A percentile compares a stretch with the other conserved stretches of the same genome.
Evolutionary conservation across 2,113 vertebrate genomes (phyloP).

Genomic region (Takifugu flavidus): DNA sequence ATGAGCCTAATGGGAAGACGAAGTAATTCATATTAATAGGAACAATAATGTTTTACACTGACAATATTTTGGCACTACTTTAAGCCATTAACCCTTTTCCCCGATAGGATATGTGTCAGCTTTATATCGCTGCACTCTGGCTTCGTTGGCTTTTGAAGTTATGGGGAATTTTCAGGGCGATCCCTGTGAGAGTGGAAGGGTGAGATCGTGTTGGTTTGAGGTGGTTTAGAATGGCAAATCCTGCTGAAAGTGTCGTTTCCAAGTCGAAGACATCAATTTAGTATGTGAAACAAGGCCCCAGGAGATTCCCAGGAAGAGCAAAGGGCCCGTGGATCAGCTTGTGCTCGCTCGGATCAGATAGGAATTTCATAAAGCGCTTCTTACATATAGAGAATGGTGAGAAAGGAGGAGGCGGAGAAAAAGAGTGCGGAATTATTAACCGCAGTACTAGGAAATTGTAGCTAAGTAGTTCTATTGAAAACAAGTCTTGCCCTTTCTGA

Average conservation of each 20-base stretch:
- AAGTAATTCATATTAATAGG: slow-evolving; percentile 43
- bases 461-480: not conserved
- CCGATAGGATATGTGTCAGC: slow-evolving; percentile 57
- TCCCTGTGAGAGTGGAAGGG: slow-evolving; percentile 73
- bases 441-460: not conserved
- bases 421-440: slow-evolving; percentile 21
- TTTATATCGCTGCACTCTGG: slow-evolving; percentile 60
- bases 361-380: slow-evolving; percentile 60
- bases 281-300: slow-evolving; percentile 68
- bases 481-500: slow-evolving; percentile 33
- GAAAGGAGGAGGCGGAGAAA: slow-evolving; percentile 19
- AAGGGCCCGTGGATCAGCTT: slow-evolving; percentile 71
- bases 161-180: slow-evolving; percentile 65
- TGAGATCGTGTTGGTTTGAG: slow-evolving; percentile 76
- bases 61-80: slow-evolving; percentile 62
- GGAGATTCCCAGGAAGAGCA: slow-evolving; percentile 74
- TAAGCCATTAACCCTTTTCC: slow-evolving; percentile 25
- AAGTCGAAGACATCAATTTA: slow-evolving; percentile 75
- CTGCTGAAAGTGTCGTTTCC: slow-evolving; percentile 79
- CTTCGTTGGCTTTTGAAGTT: slow-evolving; percentile 73
- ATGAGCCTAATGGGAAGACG: slow-evolving; percentile 47
- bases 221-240: slow-evolving; percentile 81
- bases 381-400: slow-evolving; percentile 46
- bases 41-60: slow-evolving; percentile 54
- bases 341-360: slow-evolving; percentile 68